Evolutionary conservation across 2,888 invertebrate genomes (phyloP).

Genomic region (Philonicus albiceps): DNA sequence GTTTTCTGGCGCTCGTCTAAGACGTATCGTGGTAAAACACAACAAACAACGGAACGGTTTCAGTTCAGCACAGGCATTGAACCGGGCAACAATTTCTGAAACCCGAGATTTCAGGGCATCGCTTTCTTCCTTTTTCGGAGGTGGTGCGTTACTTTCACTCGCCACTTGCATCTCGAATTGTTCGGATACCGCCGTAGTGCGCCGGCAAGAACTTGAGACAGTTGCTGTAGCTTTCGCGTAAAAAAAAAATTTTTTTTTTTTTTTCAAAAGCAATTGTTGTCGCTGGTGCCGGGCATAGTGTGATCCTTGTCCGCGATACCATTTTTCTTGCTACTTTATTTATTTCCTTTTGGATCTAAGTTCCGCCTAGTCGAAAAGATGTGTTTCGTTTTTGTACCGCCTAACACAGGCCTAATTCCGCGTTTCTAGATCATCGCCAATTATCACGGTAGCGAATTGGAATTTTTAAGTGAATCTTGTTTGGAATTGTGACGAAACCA

Average conservation of each 20-base stretch:
- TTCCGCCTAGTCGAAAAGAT: background rate
- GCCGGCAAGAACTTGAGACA: background rate
- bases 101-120: constrained; percentile 1
- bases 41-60: constrained; percentile 59
- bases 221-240: background rate
- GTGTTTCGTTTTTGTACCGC: background rate
- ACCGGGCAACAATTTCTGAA: constrained; percentile 61
- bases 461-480: constrained; percentile 32
- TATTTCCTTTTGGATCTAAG: background rate
- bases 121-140: constrained; percentile 32
- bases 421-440: constrained; percentile 2
- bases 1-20: constrained; percentile 36
- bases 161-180: constrained; percentile 2
- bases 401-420: constrained; percentile 12
- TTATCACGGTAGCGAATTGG: constrained; percentile 39
- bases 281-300: background rate
- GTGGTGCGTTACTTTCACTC: constrained; percentile 29
- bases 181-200: background rate
- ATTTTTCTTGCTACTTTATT: background rate
- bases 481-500: constrained; percentile 25
- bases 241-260: too few species aligned
- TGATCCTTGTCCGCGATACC: background rate
- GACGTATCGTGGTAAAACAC: constrained; percentile 52
- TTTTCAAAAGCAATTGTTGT: background rate
- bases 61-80: constrained; percentile 64